A percentile compares a stretch with the other conserved stretches of the same genome.
Conservation (phyloP, 2,113 vertebrate genomes). For the Nyctibius bracteatus region DNA sequence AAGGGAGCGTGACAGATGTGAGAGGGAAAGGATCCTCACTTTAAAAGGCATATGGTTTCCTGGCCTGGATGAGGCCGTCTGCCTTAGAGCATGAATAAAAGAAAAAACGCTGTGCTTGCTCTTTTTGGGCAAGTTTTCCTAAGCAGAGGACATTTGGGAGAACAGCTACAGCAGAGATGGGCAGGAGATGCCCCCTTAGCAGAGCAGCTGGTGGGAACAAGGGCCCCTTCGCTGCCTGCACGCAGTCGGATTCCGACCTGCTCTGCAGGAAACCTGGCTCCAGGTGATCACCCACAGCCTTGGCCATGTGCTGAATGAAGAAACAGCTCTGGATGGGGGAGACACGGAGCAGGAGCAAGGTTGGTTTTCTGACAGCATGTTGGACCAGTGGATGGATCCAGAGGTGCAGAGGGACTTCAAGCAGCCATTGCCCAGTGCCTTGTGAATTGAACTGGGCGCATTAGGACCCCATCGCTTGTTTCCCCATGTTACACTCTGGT, state of each 20-base stretch:
- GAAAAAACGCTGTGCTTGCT: neutral
- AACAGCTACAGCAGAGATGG: neutral
- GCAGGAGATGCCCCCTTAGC: neutral
- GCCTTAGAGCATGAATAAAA: neutral
- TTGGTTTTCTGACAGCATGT: neutral
- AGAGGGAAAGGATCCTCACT: neutral
- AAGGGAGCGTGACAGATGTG: neutral
- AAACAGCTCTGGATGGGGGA: neutral
- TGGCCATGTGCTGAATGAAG: neutral
- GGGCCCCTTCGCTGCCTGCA: fast-evolving
- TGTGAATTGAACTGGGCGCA: neutral
- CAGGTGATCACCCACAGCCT: neutral
- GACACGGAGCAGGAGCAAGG: neutral
- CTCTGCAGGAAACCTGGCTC: neutral
- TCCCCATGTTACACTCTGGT: neutral
- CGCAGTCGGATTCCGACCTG: neutral
- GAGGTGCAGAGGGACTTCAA: neutral
- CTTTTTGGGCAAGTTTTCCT: neutral
- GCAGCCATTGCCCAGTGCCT: neutral
- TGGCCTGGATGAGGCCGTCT: neutral
- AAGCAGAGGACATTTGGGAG: neutral
- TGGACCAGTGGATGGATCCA: neutral
- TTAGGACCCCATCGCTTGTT: fast-evolving
- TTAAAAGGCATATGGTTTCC: neutral
- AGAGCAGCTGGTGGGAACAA: neutral